Conservation (phyloP, 2,888 invertebrate genomes). For the Cataglyphis altisquamis region DNA sequence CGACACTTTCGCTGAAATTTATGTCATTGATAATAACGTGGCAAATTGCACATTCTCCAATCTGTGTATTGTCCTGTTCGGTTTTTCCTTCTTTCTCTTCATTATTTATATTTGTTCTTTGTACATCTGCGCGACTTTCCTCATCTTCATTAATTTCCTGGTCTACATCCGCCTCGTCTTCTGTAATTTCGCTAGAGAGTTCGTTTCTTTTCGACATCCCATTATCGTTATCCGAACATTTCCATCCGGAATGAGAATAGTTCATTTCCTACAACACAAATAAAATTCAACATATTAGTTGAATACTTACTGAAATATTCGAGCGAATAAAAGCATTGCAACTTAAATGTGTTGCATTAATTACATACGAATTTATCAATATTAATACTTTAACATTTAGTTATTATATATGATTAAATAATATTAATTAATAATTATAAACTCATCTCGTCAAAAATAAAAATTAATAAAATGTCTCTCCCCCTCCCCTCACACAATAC, state of each 20-base stretch:
- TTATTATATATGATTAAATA: neutral
- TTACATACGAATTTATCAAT: conserved; percentile 22
- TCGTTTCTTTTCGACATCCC: conserved; percentile 47
- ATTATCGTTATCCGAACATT: conserved; percentile 44
- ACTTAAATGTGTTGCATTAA: neutral
- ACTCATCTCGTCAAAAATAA: neutral
- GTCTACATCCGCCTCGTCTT: conserved; percentile 16
- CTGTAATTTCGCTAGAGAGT: conserved; percentile 12
- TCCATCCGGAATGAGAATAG: conserved; percentile 40
- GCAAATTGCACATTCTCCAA: conserved; percentile 76
- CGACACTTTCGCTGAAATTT: conserved; percentile 60
- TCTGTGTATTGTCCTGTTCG: conserved; percentile 39
- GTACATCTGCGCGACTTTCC: conserved; percentile 31
- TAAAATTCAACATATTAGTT: neutral
- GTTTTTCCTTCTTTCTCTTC: conserved; percentile 64
- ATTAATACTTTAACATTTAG: neutral
- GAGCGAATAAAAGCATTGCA: neutral
- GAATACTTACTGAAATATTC: neutral
- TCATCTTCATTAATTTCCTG: conserved; percentile 22
- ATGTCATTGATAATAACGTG: conserved; percentile 73
- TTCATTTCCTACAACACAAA: conserved; percentile 51
- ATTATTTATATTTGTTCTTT: neutral
- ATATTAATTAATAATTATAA: neutral
- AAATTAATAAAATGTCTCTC: too few species aligned
- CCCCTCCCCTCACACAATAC: too few species aligned